Base-by-base conservation (phyloP, 2,113 vertebrate species). In the Alces alces region DNA sequence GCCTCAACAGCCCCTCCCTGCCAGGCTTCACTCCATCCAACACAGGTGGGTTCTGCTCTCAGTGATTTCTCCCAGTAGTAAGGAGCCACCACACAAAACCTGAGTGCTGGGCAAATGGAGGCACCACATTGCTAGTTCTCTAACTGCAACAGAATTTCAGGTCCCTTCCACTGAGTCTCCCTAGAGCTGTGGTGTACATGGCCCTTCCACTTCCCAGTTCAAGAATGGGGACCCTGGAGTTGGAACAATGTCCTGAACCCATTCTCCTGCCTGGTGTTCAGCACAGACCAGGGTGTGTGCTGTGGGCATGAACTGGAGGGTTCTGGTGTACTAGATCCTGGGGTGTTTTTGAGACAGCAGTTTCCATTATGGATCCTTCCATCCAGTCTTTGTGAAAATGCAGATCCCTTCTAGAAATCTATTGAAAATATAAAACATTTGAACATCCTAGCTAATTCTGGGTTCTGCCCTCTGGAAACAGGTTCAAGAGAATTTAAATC, bases 11-110 rank as follows among this genome's bases (percentile, higher is more conserved):
- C 98, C 99, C 99, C 47, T 99, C 99, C 97, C 98, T 99, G 98
- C 99, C 99, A 97, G 99, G 99, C 99, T 99, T 99, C 99, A 99
- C 99, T 99, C 99, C 99, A 98, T 99, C 99, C 94, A 99, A 99
- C 99, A 99, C 99, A 99, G 99, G 99, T 99, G 99, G 96, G 99
- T 99, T 96, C 96, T 30, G 0, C 79, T 70, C 45, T n/a, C 15
- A 57, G 82, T 1, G 57, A 54, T 50, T 30, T 30, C n/a, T 80
- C n/a, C 54, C 39, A 54, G 39, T 8, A 21, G 36, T 45, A 33
- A 58, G 28, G 9, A 80, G 76, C 21, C 25, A n/a, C 79, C 43
- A 86, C 36, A 61, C 91, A 78, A 15, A 17, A 7, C 27, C 54
- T 52, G 80, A 30, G 66, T 78, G 17, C 11, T 15, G 36, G 47